Evolutionary conservation across 2,113 vertebrate genomes (phyloP).

Genomic region (Brachionichthys hirsutus): DNA sequence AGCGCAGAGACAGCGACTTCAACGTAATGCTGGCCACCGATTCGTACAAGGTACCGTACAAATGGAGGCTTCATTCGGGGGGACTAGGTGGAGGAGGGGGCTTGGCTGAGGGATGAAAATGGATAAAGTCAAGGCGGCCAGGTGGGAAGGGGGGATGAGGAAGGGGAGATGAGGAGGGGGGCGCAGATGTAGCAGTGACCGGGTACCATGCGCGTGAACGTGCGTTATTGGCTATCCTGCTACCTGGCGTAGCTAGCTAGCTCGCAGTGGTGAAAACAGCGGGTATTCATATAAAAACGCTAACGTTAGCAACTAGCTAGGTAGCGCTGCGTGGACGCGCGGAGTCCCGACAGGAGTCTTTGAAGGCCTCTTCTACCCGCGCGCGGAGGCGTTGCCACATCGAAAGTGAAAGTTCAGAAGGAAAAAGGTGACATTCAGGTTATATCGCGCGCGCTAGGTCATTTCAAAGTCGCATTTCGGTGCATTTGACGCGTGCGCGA

Average conservation of each 20-base stretch:
- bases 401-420: slow-evolving; percentile 56
- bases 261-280: slow-evolving; percentile 9
- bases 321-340: slow-evolving; percentile 4
- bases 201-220: slow-evolving; percentile 13
- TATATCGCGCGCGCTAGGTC: too few species aligned
- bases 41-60: slow-evolving; percentile 89
- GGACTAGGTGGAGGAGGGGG: background rate
- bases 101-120: slow-evolving; percentile 25
- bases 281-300: slow-evolving; percentile 41
- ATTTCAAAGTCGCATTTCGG: too few species aligned
- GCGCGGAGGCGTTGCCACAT: slow-evolving; percentile 14
- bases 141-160: background rate
- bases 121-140: slow-evolving; percentile 70
- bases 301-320: slow-evolving; percentile 61
- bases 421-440: too few species aligned
- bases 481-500: too few species aligned
- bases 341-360: background rate
- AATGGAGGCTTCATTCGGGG: background rate
- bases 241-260: slow-evolving; percentile 51
- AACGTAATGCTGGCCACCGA: slow-evolving; percentile 91
- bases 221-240: slow-evolving; percentile 2
- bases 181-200: slow-evolving; percentile 2
- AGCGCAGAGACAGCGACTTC: slow-evolving; percentile 84
- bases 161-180: slow-evolving; percentile 28
- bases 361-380: background rate